Conservation (phyloP, 2,888 invertebrate genomes). For the Erpobdella octoculata region DNA sequence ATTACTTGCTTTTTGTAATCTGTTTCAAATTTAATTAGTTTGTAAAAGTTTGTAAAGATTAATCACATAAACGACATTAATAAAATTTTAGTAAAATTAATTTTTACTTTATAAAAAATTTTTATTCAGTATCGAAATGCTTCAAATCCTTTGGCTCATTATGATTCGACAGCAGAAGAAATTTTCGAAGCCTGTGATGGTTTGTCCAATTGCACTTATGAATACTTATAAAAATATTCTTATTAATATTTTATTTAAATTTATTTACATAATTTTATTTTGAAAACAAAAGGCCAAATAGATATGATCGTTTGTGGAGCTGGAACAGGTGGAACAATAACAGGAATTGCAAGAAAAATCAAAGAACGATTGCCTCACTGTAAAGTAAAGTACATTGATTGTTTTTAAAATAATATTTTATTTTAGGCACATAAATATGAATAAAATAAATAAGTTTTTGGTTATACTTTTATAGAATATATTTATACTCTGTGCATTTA, state of each 20-base stretch:
- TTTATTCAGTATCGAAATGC: constrained; percentile 73
- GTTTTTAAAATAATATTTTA: too few relatives aligned
- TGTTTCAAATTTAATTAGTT: too few relatives aligned
- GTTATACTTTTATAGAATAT: too few relatives aligned
- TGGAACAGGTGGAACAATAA: constrained; percentile 89
- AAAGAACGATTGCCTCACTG: constrained; percentile 75
- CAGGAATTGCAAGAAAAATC: constrained; percentile 81
- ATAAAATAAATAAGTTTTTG: too few relatives aligned
- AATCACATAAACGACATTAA: too few relatives aligned
- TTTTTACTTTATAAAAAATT: too few relatives aligned
- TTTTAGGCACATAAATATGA: too few relatives aligned
- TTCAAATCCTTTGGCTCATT: constrained; percentile 93
- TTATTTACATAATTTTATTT: not conserved
- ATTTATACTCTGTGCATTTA: too few relatives aligned
- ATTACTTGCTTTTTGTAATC: too few relatives aligned
- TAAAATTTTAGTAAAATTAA: not conserved
- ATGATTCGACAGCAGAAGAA: constrained; percentile 88
- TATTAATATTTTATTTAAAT: not conserved
- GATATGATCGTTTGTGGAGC: constrained; percentile 77
- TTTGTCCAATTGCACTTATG: constrained; percentile 40
- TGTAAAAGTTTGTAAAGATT: too few relatives aligned
- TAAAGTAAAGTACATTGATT: too few relatives aligned
- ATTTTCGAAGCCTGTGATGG: constrained; percentile 76
- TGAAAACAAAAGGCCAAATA: constrained; percentile 53
- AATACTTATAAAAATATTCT: too few relatives aligned